Evolutionary conservation across 2,888 invertebrate species (phyloP).

Genomic region (Drosophila paranaensis): DNA sequence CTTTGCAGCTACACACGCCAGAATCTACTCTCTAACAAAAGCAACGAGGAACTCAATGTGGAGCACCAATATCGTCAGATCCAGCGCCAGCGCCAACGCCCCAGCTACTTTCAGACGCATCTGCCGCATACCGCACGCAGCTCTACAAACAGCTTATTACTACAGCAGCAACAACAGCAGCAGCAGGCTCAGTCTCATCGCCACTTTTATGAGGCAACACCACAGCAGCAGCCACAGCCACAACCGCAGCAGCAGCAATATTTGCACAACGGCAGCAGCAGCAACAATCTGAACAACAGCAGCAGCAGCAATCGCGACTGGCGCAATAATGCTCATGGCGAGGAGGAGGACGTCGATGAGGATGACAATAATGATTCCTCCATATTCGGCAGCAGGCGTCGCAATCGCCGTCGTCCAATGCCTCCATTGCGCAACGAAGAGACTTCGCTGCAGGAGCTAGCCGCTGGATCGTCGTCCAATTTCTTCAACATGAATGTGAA

Average conservation of each 20-base stretch:
- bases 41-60: slow-evolving; percentile 87
- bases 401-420: slow-evolving; percentile 54
- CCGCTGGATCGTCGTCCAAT: slow-evolving; percentile 58
- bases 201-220: slow-evolving; percentile 67
- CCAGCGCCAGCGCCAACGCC: slow-evolving; percentile 82
- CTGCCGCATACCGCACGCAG: slow-evolving; percentile 39
- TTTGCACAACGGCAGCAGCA: slow-evolving; percentile 59
- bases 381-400: slow-evolving; percentile 53
- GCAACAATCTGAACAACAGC: slow-evolving; percentile 70
- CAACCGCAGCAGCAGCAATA: slow-evolving; percentile 36
- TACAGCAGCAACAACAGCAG: slow-evolving; percentile 57
- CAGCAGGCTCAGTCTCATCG: slow-evolving; percentile 57
- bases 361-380: slow-evolving; percentile 67
- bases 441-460: slow-evolving; percentile 28
- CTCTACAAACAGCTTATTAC: slow-evolving; percentile 28
- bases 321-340: slow-evolving; percentile 60
- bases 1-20: slow-evolving; percentile 92
- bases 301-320: slow-evolving; percentile 70
- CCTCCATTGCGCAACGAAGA: slow-evolving; percentile 54
- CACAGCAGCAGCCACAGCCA: slow-evolving; percentile 45
- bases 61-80: slow-evolving; percentile 84
- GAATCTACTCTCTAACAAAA: slow-evolving; percentile 92
- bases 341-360: slow-evolving; percentile 70
- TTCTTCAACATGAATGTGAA: slow-evolving; percentile 82
- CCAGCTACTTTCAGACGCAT: slow-evolving; percentile 57